Evolutionary conservation across 1,140 invertebrate genomes (phyloP).

Genomic region (Brachionus calyciflorus): DNA sequence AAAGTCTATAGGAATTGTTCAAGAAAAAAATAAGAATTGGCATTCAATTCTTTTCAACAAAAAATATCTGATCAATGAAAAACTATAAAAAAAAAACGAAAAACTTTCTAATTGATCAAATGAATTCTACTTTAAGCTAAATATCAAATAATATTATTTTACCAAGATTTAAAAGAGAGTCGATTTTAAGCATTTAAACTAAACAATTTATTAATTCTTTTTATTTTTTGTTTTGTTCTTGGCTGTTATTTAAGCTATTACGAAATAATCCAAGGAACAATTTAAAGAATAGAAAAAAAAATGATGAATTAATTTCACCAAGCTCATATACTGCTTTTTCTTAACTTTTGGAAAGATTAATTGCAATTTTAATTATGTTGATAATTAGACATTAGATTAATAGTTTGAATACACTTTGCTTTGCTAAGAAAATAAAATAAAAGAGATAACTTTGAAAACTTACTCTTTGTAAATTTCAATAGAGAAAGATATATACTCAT

Average conservation of each 20-base stretch:
- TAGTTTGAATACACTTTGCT: conserved; percentile 31
- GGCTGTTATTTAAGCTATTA: conserved; percentile 27
- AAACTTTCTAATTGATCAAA: no score
- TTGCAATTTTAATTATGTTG: conserved; percentile 36
- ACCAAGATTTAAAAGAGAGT: not conserved
- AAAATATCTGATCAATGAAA: no score
- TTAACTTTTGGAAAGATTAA: conserved; percentile 29
- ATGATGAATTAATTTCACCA: conserved; percentile 32
- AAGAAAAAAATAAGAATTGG: not conserved
- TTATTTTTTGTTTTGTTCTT: not conserved
- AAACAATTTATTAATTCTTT: conserved; percentile 9
- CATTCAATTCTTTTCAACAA: not conserved
- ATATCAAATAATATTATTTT: conserved; percentile 1
- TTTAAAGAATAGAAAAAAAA: not conserved
- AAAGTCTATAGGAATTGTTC: conserved; percentile 22
- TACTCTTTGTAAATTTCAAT: no score
- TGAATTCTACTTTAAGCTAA: no score
- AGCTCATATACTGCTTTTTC: not conserved
- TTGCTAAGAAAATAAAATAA: no score
- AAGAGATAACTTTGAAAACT: not conserved
- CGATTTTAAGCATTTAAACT: conserved; percentile 11
- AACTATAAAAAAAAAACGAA: no score
- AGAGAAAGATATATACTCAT: not conserved
- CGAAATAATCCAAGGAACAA: conserved; percentile 28
- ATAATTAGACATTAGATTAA: conserved; percentile 45